phyloP scores from a whole-genome alignment of 2,113 vertebrate species.

The Apaloderma vittatum region DNA sequence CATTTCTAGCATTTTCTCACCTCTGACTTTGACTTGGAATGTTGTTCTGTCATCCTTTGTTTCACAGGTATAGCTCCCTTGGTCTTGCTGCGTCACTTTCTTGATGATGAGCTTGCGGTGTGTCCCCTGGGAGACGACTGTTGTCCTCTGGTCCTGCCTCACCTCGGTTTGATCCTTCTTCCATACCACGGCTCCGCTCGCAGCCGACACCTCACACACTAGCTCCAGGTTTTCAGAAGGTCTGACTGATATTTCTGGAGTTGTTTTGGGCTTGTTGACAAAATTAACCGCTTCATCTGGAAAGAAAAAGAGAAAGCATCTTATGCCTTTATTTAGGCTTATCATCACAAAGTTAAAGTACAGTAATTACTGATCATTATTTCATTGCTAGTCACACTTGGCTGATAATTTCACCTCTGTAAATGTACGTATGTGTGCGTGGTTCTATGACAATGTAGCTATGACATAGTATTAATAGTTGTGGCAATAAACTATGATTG shows the following conservation, averaged over 20 bases:
- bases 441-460: background rate
- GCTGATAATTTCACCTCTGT: background rate
- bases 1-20: background rate
- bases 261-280: slow-evolving; percentile 59
- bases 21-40: slow-evolving; percentile 73
- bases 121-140: slow-evolving; percentile 24
- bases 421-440: background rate
- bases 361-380: fast-evolving
- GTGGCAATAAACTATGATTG: background rate
- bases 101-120: slow-evolving; percentile 58
- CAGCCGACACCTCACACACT: slow-evolving; percentile 84
- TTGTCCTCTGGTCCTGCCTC: slow-evolving; percentile 66
- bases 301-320: background rate
- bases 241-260: slow-evolving; percentile 61
- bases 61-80: slow-evolving; percentile 69
- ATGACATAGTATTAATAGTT: background rate
- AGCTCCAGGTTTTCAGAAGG: slow-evolving; percentile 85
- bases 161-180: slow-evolving; percentile 77
- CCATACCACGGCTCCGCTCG: slow-evolving; percentile 77
- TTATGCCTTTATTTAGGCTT: background rate
- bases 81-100: slow-evolving; percentile 42
- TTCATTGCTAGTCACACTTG: background rate
- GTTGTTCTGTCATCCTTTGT: background rate
- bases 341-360: background rate
- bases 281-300: slow-evolving; percentile 65